Evolutionary conservation across 2,797 vertebrate genomes (phyloP).

Genomic region (Argyrosomus regius): DNA sequence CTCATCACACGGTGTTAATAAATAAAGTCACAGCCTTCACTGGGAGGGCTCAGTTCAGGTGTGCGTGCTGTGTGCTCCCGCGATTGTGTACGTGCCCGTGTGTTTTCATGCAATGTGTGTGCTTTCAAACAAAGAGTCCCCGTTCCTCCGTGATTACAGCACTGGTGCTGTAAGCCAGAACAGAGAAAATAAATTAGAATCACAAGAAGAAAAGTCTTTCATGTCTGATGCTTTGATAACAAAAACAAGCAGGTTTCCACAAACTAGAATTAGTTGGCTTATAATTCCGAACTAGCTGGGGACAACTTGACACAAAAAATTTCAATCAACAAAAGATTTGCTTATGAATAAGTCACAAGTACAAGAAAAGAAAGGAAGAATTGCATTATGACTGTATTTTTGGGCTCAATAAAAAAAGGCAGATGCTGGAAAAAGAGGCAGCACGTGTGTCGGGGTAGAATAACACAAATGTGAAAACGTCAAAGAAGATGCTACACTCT

Average conservation of each 20-base stretch:
- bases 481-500: slow-evolving; percentile 13
- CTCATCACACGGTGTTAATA: slow-evolving; percentile 71
- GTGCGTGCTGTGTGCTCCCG: not conserved
- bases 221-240: slow-evolving; percentile 80
- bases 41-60: slow-evolving; percentile 41
- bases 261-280: slow-evolving; percentile 67
- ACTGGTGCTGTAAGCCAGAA: slow-evolving; percentile 68
- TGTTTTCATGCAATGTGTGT: slow-evolving; percentile 27
- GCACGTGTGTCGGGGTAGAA: slow-evolving; percentile 14
- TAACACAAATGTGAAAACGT: slow-evolving; percentile 22
- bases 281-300: slow-evolving; percentile 50
- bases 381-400: slow-evolving; percentile 50
- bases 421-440: slow-evolving; percentile 11
- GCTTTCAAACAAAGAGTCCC: slow-evolving; percentile 74
- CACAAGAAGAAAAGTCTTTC: slow-evolving; percentile 75
- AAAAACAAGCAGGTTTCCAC: slow-evolving; percentile 74
- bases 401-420: slow-evolving; percentile 40
- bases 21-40: slow-evolving; percentile 74
- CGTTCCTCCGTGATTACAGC: slow-evolving; percentile 76
- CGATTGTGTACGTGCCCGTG: slow-evolving; percentile 22
- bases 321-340: slow-evolving; percentile 53
- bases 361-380: slow-evolving; percentile 22
- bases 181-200: slow-evolving; percentile 76
- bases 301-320: slow-evolving; percentile 67
- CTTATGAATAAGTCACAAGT: slow-evolving; percentile 64